A percentile compares a stretch with the other conserved stretches of the same genome.
These are phyloP conservation scores for Oscheius onirici DNA, from an alignment of 2,888 invertebrate species.

Conservation along the genomic window DNA sequence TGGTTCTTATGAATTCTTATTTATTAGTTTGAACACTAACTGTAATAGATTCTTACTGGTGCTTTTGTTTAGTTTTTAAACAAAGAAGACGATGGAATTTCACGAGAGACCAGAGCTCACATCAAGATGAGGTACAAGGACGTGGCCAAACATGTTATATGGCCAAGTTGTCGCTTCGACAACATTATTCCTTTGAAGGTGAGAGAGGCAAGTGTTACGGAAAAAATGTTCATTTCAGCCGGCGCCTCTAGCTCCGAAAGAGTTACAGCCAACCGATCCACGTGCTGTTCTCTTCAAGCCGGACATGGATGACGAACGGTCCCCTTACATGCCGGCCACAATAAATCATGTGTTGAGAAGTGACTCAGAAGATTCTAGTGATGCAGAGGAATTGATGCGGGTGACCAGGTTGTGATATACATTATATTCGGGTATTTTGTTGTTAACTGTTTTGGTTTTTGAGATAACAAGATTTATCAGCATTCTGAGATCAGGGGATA, in stretches of 20 bases:
- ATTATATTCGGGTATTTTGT: neutral
- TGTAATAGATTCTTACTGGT: too few relatives aligned
- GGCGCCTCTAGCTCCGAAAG: slow-evolving; percentile 28
- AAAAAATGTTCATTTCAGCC: too few relatives aligned
- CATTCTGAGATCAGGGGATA: neutral
- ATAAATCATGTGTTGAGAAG: slow-evolving; percentile 57
- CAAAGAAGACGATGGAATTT: slow-evolving; percentile 39
- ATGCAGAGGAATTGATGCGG: slow-evolving; percentile 51
- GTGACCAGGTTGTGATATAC: slow-evolving; percentile 48
- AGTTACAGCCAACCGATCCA: slow-evolving; percentile 37
- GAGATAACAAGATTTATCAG: neutral
- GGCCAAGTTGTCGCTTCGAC: slow-evolving; percentile 49
- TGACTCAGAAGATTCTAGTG: slow-evolving; percentile 58
- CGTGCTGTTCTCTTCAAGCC: slow-evolving; percentile 46
- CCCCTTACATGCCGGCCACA: slow-evolving; percentile 54
- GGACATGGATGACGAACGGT: slow-evolving; percentile 53
- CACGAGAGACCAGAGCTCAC: slow-evolving; percentile 43
- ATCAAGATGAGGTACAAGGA: slow-evolving; percentile 60
- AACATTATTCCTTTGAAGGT: slow-evolving; percentile 33
- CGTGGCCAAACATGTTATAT: slow-evolving; percentile 54
- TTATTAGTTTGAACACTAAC: too few relatives aligned
- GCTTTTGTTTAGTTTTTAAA: slow-evolving; percentile 54
- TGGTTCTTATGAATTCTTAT: too few relatives aligned
- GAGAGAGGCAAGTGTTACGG: too few relatives aligned
- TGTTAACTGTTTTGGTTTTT: too few relatives aligned